These are phyloP conservation scores for Spea hammondii DNA, from an alignment of 2,797 vertebrate genomes.

Conservation along the genomic window DNA sequence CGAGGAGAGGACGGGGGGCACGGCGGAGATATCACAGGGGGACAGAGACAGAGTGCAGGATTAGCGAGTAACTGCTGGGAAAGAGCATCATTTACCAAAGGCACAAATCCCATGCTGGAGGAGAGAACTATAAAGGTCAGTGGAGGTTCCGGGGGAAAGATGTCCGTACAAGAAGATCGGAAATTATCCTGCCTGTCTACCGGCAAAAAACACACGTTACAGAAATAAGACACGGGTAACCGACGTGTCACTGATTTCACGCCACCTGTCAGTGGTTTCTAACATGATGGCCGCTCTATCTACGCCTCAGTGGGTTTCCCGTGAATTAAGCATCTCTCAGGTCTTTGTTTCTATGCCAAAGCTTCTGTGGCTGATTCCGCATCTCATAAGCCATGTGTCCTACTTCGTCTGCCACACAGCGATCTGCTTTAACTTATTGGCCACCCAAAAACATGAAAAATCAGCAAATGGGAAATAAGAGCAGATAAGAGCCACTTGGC, in stretches of 20 bases:
- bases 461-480: too few relatives aligned
- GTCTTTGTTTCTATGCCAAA: not conserved
- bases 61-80: constrained; percentile 25
- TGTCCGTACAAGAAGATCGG: constrained; percentile 22
- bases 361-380: too few relatives aligned
- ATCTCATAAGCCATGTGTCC: not conserved
- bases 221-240: constrained; percentile 4
- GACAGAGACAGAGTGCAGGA: constrained; percentile 37
- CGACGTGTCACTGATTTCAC: constrained; percentile 6
- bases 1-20: constrained; percentile 26
- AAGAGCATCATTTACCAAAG: constrained; percentile 32
- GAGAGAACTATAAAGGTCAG: constrained; percentile 22
- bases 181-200: constrained; percentile 23
- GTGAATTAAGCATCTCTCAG: not conserved
- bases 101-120: constrained; percentile 16
- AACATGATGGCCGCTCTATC: constrained; percentile 8
- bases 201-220: not conserved
- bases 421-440: too few relatives aligned
- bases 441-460: too few relatives aligned
- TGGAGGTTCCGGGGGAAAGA: constrained; percentile 10
- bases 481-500: too few relatives aligned
- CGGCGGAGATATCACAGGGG: constrained; percentile 27
- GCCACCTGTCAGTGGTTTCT: constrained; percentile 33
- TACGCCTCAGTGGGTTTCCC: not conserved
- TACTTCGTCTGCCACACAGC: not conserved